A percentile compares a stretch with the other conserved stretches of the same genome.
phyloP scores from a whole-genome alignment of 1,140 invertebrate genomes.

The Bombus haemorrhoidalis region DNA sequence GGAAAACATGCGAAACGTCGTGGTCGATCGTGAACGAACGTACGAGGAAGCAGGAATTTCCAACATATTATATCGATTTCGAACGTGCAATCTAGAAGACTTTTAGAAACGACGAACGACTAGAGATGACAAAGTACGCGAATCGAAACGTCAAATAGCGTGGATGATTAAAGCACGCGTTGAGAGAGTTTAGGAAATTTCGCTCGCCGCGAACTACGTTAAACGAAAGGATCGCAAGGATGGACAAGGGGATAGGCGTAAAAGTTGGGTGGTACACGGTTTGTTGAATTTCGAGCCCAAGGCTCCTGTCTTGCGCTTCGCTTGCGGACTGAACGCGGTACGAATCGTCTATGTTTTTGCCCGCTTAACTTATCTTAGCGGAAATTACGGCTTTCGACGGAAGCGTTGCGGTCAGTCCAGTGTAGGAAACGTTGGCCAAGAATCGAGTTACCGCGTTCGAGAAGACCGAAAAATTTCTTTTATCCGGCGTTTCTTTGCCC shows the following conservation, averaged over 20 bases:
- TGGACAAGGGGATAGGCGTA: conserved; percentile 30
- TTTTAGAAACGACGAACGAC: too few species aligned
- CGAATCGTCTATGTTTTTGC: conserved; percentile 36
- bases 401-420: conserved; percentile 56
- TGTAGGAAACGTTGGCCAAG: conserved; percentile 32
- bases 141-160: not conserved
- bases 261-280: conserved; percentile 46
- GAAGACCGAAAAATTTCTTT: not conserved
- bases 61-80: too few species aligned
- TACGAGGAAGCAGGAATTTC: too few species aligned
- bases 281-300: conserved; percentile 63
- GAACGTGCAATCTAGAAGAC: too few species aligned
- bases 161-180: accelerated
- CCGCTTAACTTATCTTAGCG: conserved; percentile 62
- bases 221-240: conserved; percentile 33
- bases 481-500: not conserved
- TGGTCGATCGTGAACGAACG: too few species aligned
- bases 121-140: not conserved
- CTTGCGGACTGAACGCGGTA: not conserved
- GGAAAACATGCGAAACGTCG: accelerated
- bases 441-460: not conserved
- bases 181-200: not conserved
- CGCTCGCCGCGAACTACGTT: not conserved
- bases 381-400: conserved; percentile 67
- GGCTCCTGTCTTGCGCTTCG: conserved; percentile 38